phyloP scores from a whole-genome alignment of 37 sponge, comb jelly and placozoan genomes.

The Diacarnus erythraeanus region DNA sequence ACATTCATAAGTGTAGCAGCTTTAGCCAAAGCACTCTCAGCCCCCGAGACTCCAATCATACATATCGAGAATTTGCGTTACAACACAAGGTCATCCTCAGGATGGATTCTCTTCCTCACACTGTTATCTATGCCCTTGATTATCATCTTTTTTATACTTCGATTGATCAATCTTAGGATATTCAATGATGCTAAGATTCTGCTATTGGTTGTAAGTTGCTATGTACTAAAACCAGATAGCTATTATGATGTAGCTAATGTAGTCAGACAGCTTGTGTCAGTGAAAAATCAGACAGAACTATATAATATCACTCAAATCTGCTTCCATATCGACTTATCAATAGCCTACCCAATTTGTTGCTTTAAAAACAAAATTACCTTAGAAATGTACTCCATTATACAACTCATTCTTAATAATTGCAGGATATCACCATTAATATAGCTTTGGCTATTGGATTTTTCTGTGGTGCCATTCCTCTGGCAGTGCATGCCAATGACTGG shows the following conservation, averaged over 20 bases:
- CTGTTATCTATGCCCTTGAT: background rate
- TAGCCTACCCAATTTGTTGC: too few relatives aligned
- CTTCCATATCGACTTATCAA: too few relatives aligned
- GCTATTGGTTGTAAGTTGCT: slow-evolving; percentile 8
- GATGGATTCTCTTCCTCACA: slow-evolving; percentile 21
- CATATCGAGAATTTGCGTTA: slow-evolving; percentile 8
- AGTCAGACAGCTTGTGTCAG: background rate
- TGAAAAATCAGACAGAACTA: background rate
- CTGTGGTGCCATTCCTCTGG: slow-evolving; percentile 16
- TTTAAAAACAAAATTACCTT: too few relatives aligned
- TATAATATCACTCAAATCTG: too few relatives aligned
- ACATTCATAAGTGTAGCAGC: background rate
- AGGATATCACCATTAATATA: slow-evolving; percentile 12
- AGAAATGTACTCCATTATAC: too few relatives aligned
- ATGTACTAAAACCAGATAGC: background rate
- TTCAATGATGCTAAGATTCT: slow-evolving; percentile 9
- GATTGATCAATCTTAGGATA: slow-evolving; percentile 4
- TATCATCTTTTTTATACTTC: background rate
- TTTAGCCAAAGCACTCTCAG: background rate
- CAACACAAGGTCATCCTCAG: slow-evolving; percentile 11
- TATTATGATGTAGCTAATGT: background rate
- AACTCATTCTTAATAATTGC: background rate
- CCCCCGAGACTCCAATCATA: background rate
- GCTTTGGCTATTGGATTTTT: background rate
- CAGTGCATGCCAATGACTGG: slow-evolving; percentile 3